Conservation (phyloP, 2,113 vertebrate genomes). For the Ptilorrhoa leucosticta region DNA sequence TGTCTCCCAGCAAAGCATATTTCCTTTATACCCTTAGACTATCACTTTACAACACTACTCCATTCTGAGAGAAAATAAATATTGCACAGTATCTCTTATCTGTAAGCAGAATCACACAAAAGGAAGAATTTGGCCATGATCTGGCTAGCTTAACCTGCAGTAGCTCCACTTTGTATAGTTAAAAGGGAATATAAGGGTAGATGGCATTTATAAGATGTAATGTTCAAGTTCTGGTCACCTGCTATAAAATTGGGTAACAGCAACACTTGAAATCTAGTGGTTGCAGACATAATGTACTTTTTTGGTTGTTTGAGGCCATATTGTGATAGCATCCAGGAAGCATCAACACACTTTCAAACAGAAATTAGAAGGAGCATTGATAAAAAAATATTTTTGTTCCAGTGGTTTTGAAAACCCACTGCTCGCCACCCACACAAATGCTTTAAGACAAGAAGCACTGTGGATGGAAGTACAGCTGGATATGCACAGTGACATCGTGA, state of each 20-base stretch:
- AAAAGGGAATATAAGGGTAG: neutral
- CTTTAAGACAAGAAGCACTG: neutral
- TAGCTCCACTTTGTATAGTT: neutral
- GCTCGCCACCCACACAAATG: fast-evolving
- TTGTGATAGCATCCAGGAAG: neutral
- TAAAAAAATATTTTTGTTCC: neutral
- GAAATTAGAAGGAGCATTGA: neutral
- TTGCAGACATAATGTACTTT: neutral
- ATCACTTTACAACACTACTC: neutral
- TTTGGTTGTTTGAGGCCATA: neutral
- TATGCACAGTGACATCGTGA: neutral
- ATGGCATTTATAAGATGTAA: neutral
- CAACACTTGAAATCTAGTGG: neutral
- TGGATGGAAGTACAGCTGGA: neutral
- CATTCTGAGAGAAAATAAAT: neutral
- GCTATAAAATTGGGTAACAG: neutral
- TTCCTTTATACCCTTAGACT: neutral
- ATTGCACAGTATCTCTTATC: neutral
- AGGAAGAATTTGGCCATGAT: neutral
- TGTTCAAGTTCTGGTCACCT: neutral
- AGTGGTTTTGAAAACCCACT: neutral
- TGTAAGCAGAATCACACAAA: neutral
- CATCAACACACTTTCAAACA: neutral
- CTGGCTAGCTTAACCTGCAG: neutral
- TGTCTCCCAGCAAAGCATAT: neutral